Base-by-base conservation (phyloP, 2,888 invertebrate species). In the Hypercompe scribonia region DNA sequence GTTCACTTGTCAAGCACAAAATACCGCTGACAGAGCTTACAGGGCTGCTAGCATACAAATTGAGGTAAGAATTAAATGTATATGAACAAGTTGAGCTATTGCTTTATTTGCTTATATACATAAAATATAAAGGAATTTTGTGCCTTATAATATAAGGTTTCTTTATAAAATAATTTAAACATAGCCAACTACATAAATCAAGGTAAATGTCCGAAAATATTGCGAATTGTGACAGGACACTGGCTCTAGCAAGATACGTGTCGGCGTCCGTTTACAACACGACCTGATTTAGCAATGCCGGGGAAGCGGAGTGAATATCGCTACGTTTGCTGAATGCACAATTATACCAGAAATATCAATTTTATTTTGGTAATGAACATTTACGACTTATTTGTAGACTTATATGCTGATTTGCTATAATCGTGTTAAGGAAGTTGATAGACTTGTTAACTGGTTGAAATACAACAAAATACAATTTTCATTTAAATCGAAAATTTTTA, bases 1-100 rank as follows among this genome's bases (percentile, higher is more conserved):
- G 1, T 98, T 99, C 89, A 98, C 98, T 46, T 99, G 99, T 90
- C 98, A 98, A 96, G 99, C 98, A 70, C 98, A 98, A 91, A 99
- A 99, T 89, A 98, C 98, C 1, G 99, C 99, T 13, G 98, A 99
- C 90, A 96, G 98, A 78, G 97, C 98, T 8, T 98, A 98, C 87
- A 96, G 97, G 87, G 97, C 97, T 72, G 98, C 98, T 13, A 97
- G 97, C 91, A 97, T 99, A 77, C 97, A 97, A 78, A 96, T 99
- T 71, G 98, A 98, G 97, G 98, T 97, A 86, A 96, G 96, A 91
- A 46, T 28, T 21, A 34, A 74, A 74, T 71, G 54, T 21, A 34
- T 71, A 74, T 71, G 54, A 64, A 67, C 28, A 24, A 66, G 28
- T 31, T 58, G n/a, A 54, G 10, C n/a, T 10, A 54, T n/a, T 10